These are phyloP conservation scores for Proteles cristata DNA, from an alignment of 2,113 vertebrate genomes.

Conservation along the genomic window DNA sequence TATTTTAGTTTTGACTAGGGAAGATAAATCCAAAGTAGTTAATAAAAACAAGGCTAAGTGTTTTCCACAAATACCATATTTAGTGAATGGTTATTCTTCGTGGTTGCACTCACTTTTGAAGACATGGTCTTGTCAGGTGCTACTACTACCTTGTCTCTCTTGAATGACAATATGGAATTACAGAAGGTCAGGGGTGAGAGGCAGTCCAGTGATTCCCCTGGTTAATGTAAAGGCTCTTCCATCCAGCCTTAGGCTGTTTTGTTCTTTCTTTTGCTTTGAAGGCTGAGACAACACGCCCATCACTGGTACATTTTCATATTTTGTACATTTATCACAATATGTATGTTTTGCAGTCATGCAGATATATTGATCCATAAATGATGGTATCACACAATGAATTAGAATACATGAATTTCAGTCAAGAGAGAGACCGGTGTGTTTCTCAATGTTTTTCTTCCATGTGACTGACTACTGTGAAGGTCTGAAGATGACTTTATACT, in stretches of 20 bases:
- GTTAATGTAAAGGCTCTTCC: neutral
- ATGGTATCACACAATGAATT: neutral
- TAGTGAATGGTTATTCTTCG: neutral
- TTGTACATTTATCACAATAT: neutral
- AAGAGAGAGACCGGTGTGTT: neutral
- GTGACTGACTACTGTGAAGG: neutral
- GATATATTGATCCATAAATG: neutral
- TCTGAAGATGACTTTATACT: neutral
- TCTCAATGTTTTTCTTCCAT: neutral
- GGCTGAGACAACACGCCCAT: neutral
- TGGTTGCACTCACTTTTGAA: neutral
- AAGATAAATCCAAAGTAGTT: neutral
- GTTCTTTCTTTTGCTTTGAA: conserved; percentile 14
- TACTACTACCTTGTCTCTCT: neutral
- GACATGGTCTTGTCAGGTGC: neutral
- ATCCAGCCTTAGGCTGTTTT: neutral
- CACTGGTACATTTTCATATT: neutral
- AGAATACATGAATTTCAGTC: neutral
- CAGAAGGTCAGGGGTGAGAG: neutral
- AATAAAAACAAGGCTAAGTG: conserved; percentile 20
- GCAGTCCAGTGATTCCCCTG: neutral
- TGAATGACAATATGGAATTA: neutral
- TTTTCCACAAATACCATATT: neutral
- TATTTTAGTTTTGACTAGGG: conserved; percentile 39
- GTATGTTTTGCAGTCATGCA: neutral